These are phyloP conservation scores for Zingel zingel DNA, from an alignment of 2,113 vertebrate genomes.

Conservation along the genomic window DNA sequence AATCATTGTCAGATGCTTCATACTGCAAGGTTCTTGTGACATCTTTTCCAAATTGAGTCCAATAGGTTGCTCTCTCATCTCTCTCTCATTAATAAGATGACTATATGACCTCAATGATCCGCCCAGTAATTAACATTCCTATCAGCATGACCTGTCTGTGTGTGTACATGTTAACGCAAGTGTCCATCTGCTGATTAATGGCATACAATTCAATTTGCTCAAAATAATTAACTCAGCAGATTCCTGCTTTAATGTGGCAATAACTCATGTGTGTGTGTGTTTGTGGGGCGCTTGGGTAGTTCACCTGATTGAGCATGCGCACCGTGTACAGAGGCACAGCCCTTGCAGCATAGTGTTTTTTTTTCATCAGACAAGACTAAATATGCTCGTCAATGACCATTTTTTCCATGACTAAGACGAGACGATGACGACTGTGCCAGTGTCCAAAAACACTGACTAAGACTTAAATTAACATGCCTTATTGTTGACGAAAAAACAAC, in stretches of 20 bases:
- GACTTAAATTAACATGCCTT: too few relatives aligned
- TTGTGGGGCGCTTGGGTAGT: background rate
- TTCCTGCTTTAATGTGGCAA: conserved; percentile 70
- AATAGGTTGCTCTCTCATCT: conserved; percentile 31
- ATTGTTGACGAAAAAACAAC: too few relatives aligned
- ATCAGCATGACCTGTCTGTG: conserved; percentile 61
- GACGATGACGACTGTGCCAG: too few relatives aligned
- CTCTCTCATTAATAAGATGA: conserved; percentile 56
- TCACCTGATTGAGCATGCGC: too few relatives aligned
- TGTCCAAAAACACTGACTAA: too few relatives aligned
- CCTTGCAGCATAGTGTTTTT: too few relatives aligned
- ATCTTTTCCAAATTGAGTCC: conserved; percentile 32
- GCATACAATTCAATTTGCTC: conserved; percentile 77
- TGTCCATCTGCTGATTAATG: conserved; percentile 78
- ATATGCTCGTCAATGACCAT: too few relatives aligned
- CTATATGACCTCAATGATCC: conserved; percentile 62
- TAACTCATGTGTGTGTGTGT: conserved; percentile 63
- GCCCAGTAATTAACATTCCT: conserved; percentile 72
- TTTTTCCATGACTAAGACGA: too few relatives aligned
- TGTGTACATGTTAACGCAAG: conserved; percentile 62
- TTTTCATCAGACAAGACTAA: too few relatives aligned
- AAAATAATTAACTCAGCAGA: conserved; percentile 80
- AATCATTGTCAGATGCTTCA: conserved; percentile 12
- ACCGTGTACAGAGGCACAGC: too few relatives aligned
- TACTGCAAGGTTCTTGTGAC: background rate